Base-by-base conservation (phyloP, 2,888 invertebrate genomes). In the Drosophila merina region DNA sequence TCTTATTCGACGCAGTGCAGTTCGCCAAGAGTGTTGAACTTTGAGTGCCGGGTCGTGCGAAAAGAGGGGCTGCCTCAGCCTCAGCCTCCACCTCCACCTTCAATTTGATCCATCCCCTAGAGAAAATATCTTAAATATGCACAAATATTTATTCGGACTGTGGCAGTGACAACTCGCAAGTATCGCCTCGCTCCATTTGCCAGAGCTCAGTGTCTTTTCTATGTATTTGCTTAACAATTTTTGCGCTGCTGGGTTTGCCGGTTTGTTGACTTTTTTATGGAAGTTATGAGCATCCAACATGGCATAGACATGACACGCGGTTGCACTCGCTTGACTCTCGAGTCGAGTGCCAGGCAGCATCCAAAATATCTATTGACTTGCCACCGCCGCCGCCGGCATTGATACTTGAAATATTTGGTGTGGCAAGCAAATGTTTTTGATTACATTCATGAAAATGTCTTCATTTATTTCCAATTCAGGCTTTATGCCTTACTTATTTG, bases 71-170 rank as follows among this genome's bases (percentile, higher is more conserved):
- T 7, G 28, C 47, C 58, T 4, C 9, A 33, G 9, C 36, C 28
- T 28, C 28, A 28, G 4, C 28, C 28, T 28, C 28, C 28, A 28
- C n/a, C 1, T 28, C 28, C 28, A 28, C 28, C 28, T 28, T 6
- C 28, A 28, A 28, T 2, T 28, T 28, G 20, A 28, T 28, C 4
- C 6, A 28, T 28, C 28, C 28, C 28, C 28, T 28, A n/a, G n/a
- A n/a, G n/a, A 36, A 42, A 42, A 42, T 42, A 42, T 47, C 69
- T 76, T 86, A 86, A 82, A 86, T 83, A 80, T 86, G 86, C 80
- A 80, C 81, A 78, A 82, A 86, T 82, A 82, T 82, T 86, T 82
- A 86, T 82, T 86, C 70, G 76, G 72, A 71, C 69, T 33, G 33
- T 33, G 72, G 54, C 72, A 72, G 72, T 72, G 40, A 40, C 40